Conservation (phyloP, 2,888 invertebrate species). For the Drosophila merina region DNA sequence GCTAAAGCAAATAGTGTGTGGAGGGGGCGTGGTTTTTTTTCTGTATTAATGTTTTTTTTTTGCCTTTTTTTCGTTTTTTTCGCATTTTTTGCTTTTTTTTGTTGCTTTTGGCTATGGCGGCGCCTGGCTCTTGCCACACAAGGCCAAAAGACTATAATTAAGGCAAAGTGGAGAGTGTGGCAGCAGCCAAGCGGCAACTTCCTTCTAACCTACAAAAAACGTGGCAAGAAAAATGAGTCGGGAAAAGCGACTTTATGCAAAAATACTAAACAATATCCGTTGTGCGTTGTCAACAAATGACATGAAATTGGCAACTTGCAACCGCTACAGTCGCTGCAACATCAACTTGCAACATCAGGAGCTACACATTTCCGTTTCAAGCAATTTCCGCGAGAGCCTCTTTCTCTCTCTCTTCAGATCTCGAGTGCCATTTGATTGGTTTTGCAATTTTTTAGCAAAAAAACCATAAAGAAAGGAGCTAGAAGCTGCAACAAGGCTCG, state of each 20-base stretch:
- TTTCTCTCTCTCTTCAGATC: conserved; percentile 18
- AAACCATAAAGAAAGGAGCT: conserved; percentile 25
- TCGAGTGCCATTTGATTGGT: conserved; percentile 71
- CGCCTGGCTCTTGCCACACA: conserved; percentile 60
- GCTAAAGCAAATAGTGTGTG: conserved; percentile 64
- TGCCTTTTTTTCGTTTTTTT: conserved; percentile 6
- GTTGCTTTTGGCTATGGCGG: conserved; percentile 54
- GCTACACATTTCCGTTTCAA: conserved; percentile 78
- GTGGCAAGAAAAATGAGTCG: conserved; percentile 21
- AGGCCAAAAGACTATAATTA: conserved; percentile 83
- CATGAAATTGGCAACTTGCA: conserved; percentile 68
- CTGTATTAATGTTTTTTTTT: neutral
- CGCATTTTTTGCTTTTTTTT: conserved; percentile 32
- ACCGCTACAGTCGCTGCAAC: conserved; percentile 15
- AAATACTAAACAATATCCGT: conserved; percentile 74
- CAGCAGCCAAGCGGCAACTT: conserved; percentile 58
- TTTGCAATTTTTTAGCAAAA: conserved; percentile 70
- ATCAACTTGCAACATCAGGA: conserved; percentile 23
- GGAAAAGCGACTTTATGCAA: conserved; percentile 57
- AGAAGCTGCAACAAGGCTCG: conserved; percentile 27
- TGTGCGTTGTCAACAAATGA: conserved; percentile 77
- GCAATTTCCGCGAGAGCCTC: conserved; percentile 72
- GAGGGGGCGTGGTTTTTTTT: conserved; percentile 61
- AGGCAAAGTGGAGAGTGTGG: conserved; percentile 58
- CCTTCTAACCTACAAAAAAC: conserved; percentile 71